Evolutionary conservation across 2,888 invertebrate genomes (phyloP).

Genomic region (Agrilus cyanescens): DNA sequence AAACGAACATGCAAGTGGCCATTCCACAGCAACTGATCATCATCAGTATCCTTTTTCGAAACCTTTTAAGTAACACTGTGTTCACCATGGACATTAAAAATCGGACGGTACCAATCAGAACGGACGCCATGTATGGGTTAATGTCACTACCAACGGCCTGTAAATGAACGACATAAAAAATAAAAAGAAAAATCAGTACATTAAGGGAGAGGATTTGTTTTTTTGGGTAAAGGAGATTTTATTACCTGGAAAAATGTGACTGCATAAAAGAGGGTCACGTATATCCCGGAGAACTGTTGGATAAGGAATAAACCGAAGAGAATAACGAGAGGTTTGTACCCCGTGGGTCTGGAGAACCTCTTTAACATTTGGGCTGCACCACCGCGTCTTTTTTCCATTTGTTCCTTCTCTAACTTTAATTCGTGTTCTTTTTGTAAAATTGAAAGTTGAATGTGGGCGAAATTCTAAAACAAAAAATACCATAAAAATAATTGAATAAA

Average conservation of each 20-base stretch:
- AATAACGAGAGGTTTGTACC: conserved; percentile 45
- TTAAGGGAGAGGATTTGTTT: background rate
- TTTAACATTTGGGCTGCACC: conserved; percentile 29
- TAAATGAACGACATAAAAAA: conserved; percentile 8
- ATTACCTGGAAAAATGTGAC: conserved; percentile 44
- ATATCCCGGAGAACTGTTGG: conserved; percentile 50
- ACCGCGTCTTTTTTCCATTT: conserved; percentile 28
- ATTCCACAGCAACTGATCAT: conserved; percentile 43
- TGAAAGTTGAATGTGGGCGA: conserved; percentile 41
- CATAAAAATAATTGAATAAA: background rate
- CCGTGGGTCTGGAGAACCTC: conserved; percentile 42
- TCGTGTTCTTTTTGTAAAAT: conserved; percentile 42
- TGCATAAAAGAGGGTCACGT: conserved; percentile 48
- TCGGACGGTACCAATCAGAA: conserved; percentile 43
- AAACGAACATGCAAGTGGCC: conserved; percentile 44
- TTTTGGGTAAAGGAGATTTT: background rate
- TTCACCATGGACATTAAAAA: conserved; percentile 46
- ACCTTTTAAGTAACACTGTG: conserved; percentile 42
- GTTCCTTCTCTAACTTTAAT: conserved; percentile 35
- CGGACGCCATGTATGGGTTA: conserved; percentile 43
- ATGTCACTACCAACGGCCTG: conserved; percentile 41
- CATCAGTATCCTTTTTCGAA: conserved; percentile 40
- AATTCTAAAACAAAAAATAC: conserved; percentile 25
- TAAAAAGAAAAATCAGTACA: background rate
- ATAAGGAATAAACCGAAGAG: conserved; percentile 44